Evolutionary conservation across 2,888 invertebrate species (phyloP), one percentile per base, ranked within the genome.

Genomic region (Ferdinandea cuprea): DNA sequence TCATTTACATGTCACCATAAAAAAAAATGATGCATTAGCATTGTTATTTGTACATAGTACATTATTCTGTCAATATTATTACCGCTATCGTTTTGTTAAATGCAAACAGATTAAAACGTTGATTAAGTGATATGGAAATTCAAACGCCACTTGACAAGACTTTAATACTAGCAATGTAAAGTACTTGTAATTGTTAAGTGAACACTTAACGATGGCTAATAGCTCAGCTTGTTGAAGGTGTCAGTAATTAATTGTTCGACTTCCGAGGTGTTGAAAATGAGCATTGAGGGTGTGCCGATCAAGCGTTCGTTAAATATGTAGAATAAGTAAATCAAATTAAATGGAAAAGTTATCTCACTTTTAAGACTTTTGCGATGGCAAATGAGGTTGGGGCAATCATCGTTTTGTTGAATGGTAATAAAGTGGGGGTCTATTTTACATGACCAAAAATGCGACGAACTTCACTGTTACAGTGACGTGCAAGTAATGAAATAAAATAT

Each of bases 21-120:
- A 44, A 44, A 44, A 44, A 44, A 44, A 8, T 21, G 44, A 19
- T 25, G 6, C 21, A 48, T 28, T 25, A 1, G 21, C 21, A 8
- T 25, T 48, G 28, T 1, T 17, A 48, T 13, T 28, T n/a, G 48
- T 48, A 25, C 6, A 28, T 7, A 6, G 7, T 1, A 25, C 28
- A 25, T 28, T n/a, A 21, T 21, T 13, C 7, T 21, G 48, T 25
- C 48, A 48, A 48, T n/a, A 25, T 25, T n/a, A 48, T 48, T 48
- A 13, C 21, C 15, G 9, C 11, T 48, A 13, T 2, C 25, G 25
- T 25, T 17, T 48, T 28, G 25, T 25, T 25, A 7, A 28, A 25
- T 15, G 21, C 3, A 48, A 13, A 15, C 21, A 25, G 13, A 28
- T 48, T 48, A 13, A 28, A 7, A n/a, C 9, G 9, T 2, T n/a